Base-by-base conservation (phyloP, 2,113 vertebrate genomes). In the Girardinichthys multiradiatus region DNA sequence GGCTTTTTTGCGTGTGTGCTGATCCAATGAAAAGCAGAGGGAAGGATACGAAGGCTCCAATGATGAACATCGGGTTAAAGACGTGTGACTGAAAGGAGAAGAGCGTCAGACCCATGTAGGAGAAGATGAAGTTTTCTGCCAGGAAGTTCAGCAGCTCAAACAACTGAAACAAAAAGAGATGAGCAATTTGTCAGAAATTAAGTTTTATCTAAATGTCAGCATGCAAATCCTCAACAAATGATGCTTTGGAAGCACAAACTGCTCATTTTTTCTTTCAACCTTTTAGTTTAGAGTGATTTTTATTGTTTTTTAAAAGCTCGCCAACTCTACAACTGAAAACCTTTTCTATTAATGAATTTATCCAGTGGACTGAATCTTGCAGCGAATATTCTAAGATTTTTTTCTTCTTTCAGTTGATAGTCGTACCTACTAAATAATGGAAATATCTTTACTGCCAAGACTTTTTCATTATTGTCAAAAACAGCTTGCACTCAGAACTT, bases 91-190 rank as follows among this genome's bases (percentile, higher is more conserved):
- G 97, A 90, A 99, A 99, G 79, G 98, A 97, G 93, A 99, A 99
- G 42, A 99, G 93, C 3, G 97, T 96, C 85, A 99, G 90, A 12
- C 97, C 98, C 98, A 99, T 99, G 93, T 99, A 99, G 82, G 97
- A 99, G 89, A 99, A 99, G 93, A 99, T 99, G 92, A 99, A 98
- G 89, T 99, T 99, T 92, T 99, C 98, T 67, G 98, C 97, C 94
- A 99, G 93, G 92, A 99, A 99, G 94, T 99, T 97, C 85, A 99
- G 95, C 84, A 99, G 93, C 92, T 99, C 97, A 89, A 99, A 99
- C 83, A 99, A 90, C 97, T 99, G 89, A 68, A 70, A 72, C 76
- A 2, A 81, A 90, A 63, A 66, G 4, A 54, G 64, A 70, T 0
- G 2, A 17, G 26, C 5, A 33, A 33, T 10, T 24, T 11, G 27